phyloP scores from a whole-genome alignment of 2,797 vertebrate genomes.

The Poecilia wingei region DNA sequence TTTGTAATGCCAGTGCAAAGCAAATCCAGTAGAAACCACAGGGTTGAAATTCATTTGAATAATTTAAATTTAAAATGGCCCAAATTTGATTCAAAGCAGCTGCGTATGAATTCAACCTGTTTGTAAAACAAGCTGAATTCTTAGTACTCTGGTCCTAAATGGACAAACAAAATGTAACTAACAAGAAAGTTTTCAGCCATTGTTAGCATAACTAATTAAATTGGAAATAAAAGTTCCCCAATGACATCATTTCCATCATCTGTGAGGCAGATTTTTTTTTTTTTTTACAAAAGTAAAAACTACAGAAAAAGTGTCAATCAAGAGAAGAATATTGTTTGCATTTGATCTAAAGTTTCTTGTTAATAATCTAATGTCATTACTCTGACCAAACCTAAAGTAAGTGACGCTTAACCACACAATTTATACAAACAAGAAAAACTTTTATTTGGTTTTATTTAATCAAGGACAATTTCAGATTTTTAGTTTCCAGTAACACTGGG shows the following conservation, averaged over 20 bases:
- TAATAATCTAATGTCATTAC: neutral
- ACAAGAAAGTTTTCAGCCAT: neutral
- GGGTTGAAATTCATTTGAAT: neutral
- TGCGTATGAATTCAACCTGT: neutral
- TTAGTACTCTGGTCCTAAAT: neutral
- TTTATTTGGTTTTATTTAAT: too few species aligned
- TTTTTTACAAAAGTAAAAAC: neutral
- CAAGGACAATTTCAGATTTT: too few species aligned
- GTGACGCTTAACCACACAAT: neutral
- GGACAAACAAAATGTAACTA: neutral
- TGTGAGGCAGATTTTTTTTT: too few species aligned
- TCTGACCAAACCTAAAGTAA: neutral
- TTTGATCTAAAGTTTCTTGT: neutral
- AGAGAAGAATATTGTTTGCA: neutral
- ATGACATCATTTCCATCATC: neutral
- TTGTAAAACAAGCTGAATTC: neutral
- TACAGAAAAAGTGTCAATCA: neutral
- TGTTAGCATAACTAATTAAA: neutral
- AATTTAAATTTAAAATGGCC: neutral
- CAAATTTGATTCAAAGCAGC: neutral
- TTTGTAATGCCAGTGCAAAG: neutral
- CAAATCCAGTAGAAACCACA: neutral
- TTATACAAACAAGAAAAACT: neutral
- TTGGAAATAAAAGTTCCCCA: neutral
- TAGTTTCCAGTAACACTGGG: too few species aligned